Conservation (phyloP, 2,113 vertebrate species). For the Hippocampus comes region DNA sequence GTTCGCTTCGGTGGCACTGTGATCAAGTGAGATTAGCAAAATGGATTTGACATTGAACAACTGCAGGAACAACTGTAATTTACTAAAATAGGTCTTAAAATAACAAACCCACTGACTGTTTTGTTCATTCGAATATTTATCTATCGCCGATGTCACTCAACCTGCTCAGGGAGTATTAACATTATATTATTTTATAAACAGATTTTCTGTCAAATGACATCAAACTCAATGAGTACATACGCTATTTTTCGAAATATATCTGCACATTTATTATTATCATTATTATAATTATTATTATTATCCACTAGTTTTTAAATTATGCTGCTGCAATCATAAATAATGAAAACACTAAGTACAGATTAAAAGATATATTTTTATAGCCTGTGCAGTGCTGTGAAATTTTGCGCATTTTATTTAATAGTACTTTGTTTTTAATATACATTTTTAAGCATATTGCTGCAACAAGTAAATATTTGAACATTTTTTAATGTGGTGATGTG, state of each 20-base stretch:
- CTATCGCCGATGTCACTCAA: not conserved
- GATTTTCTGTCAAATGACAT: slow-evolving; percentile 38
- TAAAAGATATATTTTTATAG: too few relatives aligned
- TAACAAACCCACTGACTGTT: slow-evolving; percentile 1
- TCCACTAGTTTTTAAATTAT: too few relatives aligned
- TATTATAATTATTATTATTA: too few relatives aligned
- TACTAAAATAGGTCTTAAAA: slow-evolving; percentile 21
- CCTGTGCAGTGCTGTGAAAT: too few relatives aligned
- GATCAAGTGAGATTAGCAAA: slow-evolving; percentile 56
- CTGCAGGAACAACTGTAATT: slow-evolving; percentile 22
- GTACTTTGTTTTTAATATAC: too few relatives aligned
- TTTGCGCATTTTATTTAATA: too few relatives aligned
- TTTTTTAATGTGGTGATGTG: not conserved
- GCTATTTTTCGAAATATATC: not conserved
- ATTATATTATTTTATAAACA: slow-evolving; percentile 13
- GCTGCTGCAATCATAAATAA: too few relatives aligned
- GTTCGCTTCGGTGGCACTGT: slow-evolving; percentile 17
- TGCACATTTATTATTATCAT: too few relatives aligned
- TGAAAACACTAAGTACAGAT: too few relatives aligned
- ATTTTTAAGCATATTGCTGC: too few relatives aligned
- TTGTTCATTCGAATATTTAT: slow-evolving; percentile 11
- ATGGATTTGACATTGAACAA: slow-evolving; percentile 54
- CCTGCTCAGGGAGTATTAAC: slow-evolving; percentile 27
- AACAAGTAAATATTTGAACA: too few relatives aligned
- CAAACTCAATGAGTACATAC: not conserved